phyloP scores from a whole-genome alignment of 2,113 vertebrate genomes.

The Hippopotamus amphibius region DNA sequence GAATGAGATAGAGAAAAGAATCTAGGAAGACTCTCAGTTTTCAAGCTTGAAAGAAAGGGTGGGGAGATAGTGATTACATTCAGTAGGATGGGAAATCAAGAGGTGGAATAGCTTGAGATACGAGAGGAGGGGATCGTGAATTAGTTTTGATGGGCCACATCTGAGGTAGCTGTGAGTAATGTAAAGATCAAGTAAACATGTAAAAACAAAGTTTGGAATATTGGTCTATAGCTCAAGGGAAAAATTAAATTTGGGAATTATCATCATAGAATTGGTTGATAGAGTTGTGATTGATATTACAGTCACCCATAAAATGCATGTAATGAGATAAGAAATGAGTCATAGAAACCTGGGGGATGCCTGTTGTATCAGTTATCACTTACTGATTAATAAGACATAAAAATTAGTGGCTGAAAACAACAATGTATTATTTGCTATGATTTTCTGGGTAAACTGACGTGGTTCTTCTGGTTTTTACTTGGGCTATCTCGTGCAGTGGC shows the following conservation, averaged over 20 bases:
- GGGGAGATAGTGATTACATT: fast-evolving
- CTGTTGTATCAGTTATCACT: background rate
- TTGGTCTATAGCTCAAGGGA: background rate
- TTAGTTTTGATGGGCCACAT: background rate
- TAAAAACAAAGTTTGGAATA: background rate
- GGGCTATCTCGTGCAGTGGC: background rate
- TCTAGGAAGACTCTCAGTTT: background rate
- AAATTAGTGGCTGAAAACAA: background rate
- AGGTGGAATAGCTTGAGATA: background rate
- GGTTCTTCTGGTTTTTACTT: background rate
- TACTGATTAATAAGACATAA: background rate
- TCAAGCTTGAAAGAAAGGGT: background rate
- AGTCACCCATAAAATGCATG: background rate
- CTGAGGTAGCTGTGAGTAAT: background rate
- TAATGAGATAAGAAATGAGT: background rate
- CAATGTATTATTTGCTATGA: background rate
- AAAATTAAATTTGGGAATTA: background rate
- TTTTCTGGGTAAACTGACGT: background rate
- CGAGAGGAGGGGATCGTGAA: background rate
- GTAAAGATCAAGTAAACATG: background rate
- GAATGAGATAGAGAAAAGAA: background rate
- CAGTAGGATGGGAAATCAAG: background rate
- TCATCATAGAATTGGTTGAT: background rate
- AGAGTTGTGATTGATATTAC: background rate
- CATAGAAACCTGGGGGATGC: background rate